phyloP scores from a whole-genome alignment of 2,113 vertebrate species.

The Chrysochloris asiatica region DNA sequence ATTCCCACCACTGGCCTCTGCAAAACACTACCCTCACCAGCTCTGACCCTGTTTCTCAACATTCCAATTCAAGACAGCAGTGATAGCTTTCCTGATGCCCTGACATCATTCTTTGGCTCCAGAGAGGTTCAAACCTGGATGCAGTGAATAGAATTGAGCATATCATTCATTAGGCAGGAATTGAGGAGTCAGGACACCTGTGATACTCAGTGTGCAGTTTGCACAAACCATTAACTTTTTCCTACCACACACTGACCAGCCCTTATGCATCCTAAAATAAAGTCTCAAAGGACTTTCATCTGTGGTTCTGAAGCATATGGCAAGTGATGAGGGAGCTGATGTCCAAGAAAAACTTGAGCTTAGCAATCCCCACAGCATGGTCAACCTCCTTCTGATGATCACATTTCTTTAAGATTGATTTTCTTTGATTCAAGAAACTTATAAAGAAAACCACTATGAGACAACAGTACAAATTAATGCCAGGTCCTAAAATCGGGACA shows the following conservation, averaged over 20 bases:
- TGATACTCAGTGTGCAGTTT: background rate
- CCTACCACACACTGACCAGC: background rate
- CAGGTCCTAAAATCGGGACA: background rate
- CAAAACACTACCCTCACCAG: background rate
- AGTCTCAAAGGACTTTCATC: background rate
- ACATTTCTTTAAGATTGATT: background rate
- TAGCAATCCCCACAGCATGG: background rate
- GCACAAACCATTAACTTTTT: constrained; percentile 8
- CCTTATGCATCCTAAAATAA: background rate
- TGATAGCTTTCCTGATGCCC: background rate
- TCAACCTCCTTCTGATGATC: background rate
- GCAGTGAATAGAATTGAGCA: background rate
- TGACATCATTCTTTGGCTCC: constrained; percentile 36
- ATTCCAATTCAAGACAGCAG: background rate
- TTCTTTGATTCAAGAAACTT: background rate
- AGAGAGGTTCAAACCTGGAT: background rate
- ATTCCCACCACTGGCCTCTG: constrained; percentile 52
- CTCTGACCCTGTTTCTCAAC: background rate
- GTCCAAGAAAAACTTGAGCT: background rate
- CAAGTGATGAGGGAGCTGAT: background rate
- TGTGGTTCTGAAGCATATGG: background rate
- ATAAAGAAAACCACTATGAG: background rate
- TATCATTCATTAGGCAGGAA: background rate
- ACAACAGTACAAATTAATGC: background rate
- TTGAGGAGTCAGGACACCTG: background rate